Evolutionary conservation across 2,888 invertebrate species (phyloP), one percentile per base, ranked within the genome.

Genomic region (Hydroisotoma schaefferi): DNA sequence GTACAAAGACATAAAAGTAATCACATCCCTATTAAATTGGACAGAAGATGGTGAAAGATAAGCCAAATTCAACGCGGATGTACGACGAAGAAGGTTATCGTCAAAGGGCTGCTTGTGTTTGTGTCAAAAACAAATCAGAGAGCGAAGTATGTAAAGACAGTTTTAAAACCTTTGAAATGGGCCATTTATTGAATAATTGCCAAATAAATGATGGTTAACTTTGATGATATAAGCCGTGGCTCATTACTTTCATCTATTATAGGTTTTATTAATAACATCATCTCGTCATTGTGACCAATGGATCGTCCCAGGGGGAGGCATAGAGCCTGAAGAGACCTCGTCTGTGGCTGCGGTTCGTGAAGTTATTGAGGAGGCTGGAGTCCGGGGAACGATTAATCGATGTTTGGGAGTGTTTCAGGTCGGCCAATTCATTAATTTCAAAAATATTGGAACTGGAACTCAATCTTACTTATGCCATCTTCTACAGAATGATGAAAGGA

Each of bases 321-420:
- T 97, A 59, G 97, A 98, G 78, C 93, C 94, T 0, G 94, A 97
- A 75, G 90, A 91, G 75, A 86, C 87, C 76, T 87, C 93, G 29
- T 86, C 88, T 66, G 88, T 88, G 68, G 94, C 97, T 25, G 97
- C 97, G 25, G 85, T 88, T 74, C 83, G 97, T 57, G 97, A 98
- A 80, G 92, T 94, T 51, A 82, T 89, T 69, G 97, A 98, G 77
- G 98, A 98, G 77, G 97, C 97, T 58, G 98, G 97, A 47, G 95
- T 95, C 68, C 83, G 88, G 74, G 97, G 95, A 73, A 87, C 87
- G 75, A 82, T 95, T 61, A 90, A 90, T 65, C 83, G 94, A 71
- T 89, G 89, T 76, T 84, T 97, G 65, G 97, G 97, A 53, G 85
- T 93, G 68, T 97, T 98, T 80, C 94, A 95, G 85, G 95, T 94